Base-by-base conservation (phyloP, 2,888 invertebrate species). In the Drosophila nr. medialis region DNA sequence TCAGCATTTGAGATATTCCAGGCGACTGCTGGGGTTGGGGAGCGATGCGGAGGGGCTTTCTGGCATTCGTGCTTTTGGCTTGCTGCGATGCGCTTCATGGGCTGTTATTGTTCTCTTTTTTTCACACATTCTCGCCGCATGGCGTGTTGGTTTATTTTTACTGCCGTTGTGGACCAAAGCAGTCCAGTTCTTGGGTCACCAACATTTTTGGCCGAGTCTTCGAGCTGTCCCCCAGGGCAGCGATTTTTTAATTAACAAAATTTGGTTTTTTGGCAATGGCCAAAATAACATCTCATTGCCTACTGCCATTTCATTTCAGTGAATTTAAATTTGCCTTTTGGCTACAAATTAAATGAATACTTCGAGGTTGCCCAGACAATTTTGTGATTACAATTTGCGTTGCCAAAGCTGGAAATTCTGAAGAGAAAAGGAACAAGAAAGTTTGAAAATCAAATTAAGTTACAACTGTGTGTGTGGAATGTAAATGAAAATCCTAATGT, bases 141-240 rank as follows among this genome's bases (percentile, higher is more conserved):
- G 85, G 86, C 89, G 89, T 86, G 72, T 81, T 70, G 66, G 62
- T 78, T 85, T 86, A 89, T 85, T 85, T 85, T 81, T 75, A 77
- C 70, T 59, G 65, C 64, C 69, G 77, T 56, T 74, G 76, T 72
- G 70, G 80, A 69, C 75, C 75, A 56, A 80, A 51, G 61, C 48
- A 53, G 60, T 66, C 62, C 70, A 59, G 64, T 42, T 32, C 36
- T 32, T 40, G 53, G 63, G 42, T 42, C 58, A 21, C 13, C 13
- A 32, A 42, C 24, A 50, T 18, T n/a, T 61, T 36, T 51, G 54
- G 5, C 21, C 32, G 32, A 49, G 38, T 40, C 27, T 15, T n/a
- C 15, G 29, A 36, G 27, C 8, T 30, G n/a, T 29, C 10, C 66
- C 80, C 60, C 32, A 45, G 40, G 69, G 73, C 77, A 59, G 54